Base-by-base conservation (phyloP, 35 echinoderm and acorn worm species). In the Ophioderma brevispina region DNA sequence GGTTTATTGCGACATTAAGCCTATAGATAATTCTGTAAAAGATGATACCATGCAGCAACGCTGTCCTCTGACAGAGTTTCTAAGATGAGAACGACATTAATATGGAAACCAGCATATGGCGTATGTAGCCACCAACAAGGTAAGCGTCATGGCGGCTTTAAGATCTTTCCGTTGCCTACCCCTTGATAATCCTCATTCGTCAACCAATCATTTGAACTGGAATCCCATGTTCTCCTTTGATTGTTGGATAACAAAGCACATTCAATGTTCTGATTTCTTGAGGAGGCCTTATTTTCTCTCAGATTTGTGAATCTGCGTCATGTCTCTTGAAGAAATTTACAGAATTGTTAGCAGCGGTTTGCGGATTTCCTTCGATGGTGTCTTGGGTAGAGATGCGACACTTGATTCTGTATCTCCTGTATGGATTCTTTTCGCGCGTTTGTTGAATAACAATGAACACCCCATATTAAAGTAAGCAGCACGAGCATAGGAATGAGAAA, bases 391-490 rank as follows among this genome's bases (percentile, higher is more conserved):
- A 4, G 17, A n/a, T n/a, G 5, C 17, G 5, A 46, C 41, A 46
- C 4, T 17, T 8, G 41, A 8, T 25, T 8, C 2, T 70, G 28
- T 25, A 2, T 70, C 59, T 1, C 23, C 23, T 3, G 23, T 3
- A 15, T 70, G 59, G 2, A 6, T 25, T 15, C 1, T 25, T 30
- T 70, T 70, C 28, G 59, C 59, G 10, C 59, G 77, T 34, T 41
- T 25, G n/a, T n/a, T 43, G 86, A 81, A 92, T 81, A 36, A 87
- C 77, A n/a, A 37, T 37, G 17, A 80, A 87, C 11, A 86, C 50
- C 5, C 64, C 39, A 88, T 23, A n/a, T 87, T 93, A 34, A 93
- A 56, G 15, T 75, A 31, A 76, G 50, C 34, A n/a, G 38, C 19
- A 8, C 79, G 4, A 35, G 15, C 32, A 86, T 63, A 34, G 88